These are phyloP conservation scores for Polyergus mexicanus DNA, from an alignment of 1,140 invertebrate species.

Conservation along the genomic window DNA sequence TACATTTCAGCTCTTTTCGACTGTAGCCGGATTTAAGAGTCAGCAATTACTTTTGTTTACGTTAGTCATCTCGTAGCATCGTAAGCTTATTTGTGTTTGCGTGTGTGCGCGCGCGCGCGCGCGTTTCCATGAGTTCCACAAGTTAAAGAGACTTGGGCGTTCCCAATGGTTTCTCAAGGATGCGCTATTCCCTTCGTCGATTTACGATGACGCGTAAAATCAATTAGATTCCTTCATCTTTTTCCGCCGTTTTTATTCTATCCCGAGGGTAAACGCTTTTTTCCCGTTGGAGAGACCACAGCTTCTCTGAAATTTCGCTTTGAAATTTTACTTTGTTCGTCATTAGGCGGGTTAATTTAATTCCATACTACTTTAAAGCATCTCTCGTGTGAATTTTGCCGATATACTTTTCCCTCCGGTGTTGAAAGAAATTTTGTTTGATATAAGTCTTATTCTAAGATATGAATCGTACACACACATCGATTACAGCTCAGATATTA, in stretches of 20 bases:
- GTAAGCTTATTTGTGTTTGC: not conserved
- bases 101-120: not conserved
- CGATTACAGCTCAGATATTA: not conserved
- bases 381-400: not conserved
- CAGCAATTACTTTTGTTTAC: conserved; percentile 38
- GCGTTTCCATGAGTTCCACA: not conserved
- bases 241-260: conserved; percentile 11
- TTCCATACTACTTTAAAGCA: not conserved
- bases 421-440: not conserved
- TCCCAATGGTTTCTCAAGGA: conserved; percentile 20
- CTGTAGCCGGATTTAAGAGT: conserved; percentile 8
- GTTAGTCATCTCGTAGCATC: not conserved
- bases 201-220: conserved; percentile 21
- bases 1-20: not conserved
- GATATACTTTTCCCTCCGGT: not conserved
- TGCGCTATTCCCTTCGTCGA: conserved; percentile 22
- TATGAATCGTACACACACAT: not conserved
- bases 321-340: conserved; percentile 3
- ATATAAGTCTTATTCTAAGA: not conserved
- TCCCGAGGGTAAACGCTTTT: conserved; percentile 23
- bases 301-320: conserved; percentile 14
- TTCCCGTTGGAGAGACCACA: too few species aligned
- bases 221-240: conserved; percentile 31
- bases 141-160: conserved; percentile 44
- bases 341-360: conserved; percentile 38